A percentile compares a stretch with the other conserved stretches of the same genome.
phyloP scores from a whole-genome alignment of 2,888 invertebrate genomes.

The Athetis lepigone region DNA sequence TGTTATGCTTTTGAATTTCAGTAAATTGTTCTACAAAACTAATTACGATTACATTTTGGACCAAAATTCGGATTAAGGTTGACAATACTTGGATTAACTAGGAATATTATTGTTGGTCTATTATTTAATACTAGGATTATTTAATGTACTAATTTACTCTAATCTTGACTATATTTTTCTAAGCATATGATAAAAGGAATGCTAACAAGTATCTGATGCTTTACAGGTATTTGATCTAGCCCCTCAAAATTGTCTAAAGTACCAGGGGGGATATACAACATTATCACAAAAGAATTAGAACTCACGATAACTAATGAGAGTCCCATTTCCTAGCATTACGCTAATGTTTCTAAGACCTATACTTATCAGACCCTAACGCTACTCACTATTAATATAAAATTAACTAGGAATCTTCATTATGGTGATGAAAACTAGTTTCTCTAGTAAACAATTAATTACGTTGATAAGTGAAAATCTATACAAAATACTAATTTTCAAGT shows the following conservation, averaged over 20 bases:
- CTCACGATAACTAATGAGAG: slow-evolving; percentile 34
- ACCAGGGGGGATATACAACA: slow-evolving; percentile 45
- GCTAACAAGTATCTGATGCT: slow-evolving; percentile 43
- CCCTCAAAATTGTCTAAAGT: slow-evolving; percentile 47
- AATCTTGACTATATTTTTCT: slow-evolving; percentile 48
- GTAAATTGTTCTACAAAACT: slow-evolving; percentile 48
- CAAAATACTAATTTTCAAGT: slow-evolving; percentile 41
- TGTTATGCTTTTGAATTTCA: slow-evolving; percentile 35
- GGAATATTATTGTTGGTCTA: slow-evolving; percentile 29
- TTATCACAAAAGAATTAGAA: slow-evolving; percentile 43
- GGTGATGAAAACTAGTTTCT: slow-evolving; percentile 47
- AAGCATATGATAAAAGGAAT: slow-evolving; percentile 33
- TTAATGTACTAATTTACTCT: slow-evolving; percentile 49
- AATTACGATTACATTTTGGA: slow-evolving; percentile 48
- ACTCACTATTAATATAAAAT: slow-evolving; percentile 34
- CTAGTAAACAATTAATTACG: slow-evolving; percentile 37
- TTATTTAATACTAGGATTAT: slow-evolving; percentile 49
- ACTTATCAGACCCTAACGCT: slow-evolving; percentile 53
- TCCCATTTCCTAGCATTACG: slow-evolving; percentile 52
- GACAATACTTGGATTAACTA: slow-evolving; percentile 49
- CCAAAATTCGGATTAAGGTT: slow-evolving; percentile 50
- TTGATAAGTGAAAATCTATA: slow-evolving; percentile 32
- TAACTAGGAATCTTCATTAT: slow-evolving; percentile 37
- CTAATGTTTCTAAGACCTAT: slow-evolving; percentile 41
- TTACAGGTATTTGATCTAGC: slow-evolving; percentile 41